A percentile compares a stretch with the other conserved stretches of the same genome.
These are phyloP conservation scores for Lottia scabra DNA, from an alignment of 2,888 invertebrate species.

Conservation along the genomic window DNA sequence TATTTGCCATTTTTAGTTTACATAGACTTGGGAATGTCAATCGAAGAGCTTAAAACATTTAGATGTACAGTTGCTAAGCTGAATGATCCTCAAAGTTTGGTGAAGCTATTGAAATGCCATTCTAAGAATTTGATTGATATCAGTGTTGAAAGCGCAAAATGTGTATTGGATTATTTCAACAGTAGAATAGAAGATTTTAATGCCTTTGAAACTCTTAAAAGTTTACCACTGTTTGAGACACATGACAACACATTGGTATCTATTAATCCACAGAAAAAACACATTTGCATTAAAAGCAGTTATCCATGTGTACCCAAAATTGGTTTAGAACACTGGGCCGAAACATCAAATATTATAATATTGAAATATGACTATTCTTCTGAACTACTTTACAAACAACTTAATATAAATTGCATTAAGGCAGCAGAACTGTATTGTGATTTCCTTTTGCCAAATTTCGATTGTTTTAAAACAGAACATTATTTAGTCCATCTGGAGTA, in stretches of 20 bases:
- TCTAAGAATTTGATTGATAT: too few species aligned
- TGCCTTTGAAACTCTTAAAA: background rate
- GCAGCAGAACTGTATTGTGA: slow-evolving; percentile 23
- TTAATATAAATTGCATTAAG: slow-evolving; percentile 23
- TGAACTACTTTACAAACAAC: slow-evolving; percentile 23
- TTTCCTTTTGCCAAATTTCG: slow-evolving; percentile 27
- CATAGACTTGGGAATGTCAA: too few species aligned
- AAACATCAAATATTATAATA: background rate
- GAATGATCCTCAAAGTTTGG: too few species aligned
- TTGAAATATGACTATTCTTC: slow-evolving; percentile 18
- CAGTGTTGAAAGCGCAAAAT: too few species aligned
- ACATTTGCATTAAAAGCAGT: background rate
- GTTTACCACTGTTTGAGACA: background rate
- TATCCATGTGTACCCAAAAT: slow-evolving; percentile 1
- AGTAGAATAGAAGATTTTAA: background rate
- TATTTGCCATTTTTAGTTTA: too few species aligned
- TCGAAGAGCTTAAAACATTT: too few species aligned
- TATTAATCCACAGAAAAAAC: background rate
- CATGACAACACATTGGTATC: background rate
- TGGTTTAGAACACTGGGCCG: slow-evolving; percentile 20
- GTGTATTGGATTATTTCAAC: background rate
- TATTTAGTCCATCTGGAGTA: slow-evolving; percentile 20
- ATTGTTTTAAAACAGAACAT: slow-evolving; percentile 7
- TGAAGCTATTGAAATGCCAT: background rate
- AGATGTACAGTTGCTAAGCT: too few species aligned